These are phyloP conservation scores for Trachops cirrhosus DNA, from an alignment of 2,797 vertebrate genomes.

Conservation along the genomic window DNA sequence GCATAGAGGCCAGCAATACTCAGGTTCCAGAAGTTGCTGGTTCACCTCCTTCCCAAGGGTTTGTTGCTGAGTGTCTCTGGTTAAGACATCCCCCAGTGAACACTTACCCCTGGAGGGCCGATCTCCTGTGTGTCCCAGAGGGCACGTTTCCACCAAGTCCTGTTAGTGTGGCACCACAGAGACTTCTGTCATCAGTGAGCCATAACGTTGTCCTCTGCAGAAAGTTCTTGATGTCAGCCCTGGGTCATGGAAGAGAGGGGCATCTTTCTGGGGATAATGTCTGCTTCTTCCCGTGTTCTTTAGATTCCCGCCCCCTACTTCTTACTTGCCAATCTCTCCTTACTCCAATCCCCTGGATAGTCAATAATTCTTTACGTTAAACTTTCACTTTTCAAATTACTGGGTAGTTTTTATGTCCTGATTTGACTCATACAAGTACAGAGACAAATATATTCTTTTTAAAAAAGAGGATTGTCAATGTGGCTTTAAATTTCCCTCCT, in stretches of 20 bases:
- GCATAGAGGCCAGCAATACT: not conserved
- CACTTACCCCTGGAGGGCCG: not conserved
- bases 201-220: not conserved
- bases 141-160: not conserved
- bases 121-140: not conserved
- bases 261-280: not conserved
- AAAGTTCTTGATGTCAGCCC: not conserved
- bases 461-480: not conserved
- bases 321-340: not conserved
- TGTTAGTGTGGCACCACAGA: too few species aligned
- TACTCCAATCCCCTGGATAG: not conserved
- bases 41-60: not conserved
- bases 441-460: not conserved
- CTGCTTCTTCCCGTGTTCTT: not conserved
- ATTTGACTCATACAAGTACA: not conserved
- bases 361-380: not conserved
- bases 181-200: not conserved
- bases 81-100: not conserved
- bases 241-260: not conserved
- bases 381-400: not conserved
- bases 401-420: not conserved
- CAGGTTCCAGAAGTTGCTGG: not conserved
- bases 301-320: not conserved
- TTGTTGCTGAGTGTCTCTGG: not conserved
- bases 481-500: not conserved